These are phyloP conservation scores for Drosophila watanabei DNA, from an alignment of 1,140 invertebrate species.

Conservation along the genomic window DNA sequence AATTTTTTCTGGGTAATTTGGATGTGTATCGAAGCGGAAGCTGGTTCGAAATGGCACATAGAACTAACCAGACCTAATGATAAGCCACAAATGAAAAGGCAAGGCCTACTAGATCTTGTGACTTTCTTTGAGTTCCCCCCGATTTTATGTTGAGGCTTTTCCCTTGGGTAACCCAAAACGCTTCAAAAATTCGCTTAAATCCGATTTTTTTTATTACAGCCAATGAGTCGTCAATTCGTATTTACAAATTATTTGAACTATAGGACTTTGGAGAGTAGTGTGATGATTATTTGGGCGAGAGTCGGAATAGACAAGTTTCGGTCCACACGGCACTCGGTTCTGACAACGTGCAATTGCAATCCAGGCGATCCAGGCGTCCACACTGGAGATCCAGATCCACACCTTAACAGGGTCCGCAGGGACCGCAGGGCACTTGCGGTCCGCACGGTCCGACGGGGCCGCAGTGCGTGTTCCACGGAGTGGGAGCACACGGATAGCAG, in stretches of 20 bases:
- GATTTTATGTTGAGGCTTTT: not conserved
- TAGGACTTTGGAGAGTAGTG: constrained; percentile 21
- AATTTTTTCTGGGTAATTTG: constrained; percentile 56
- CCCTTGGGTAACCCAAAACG: too few species aligned
- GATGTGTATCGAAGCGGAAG: constrained; percentile 62
- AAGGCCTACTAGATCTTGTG: constrained; percentile 5
- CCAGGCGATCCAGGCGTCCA: constrained; percentile 3
- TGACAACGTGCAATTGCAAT: constrained; percentile 25
- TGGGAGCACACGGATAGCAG: constrained; percentile 76
- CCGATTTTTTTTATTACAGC: constrained; percentile 33
- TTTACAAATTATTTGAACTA: constrained; percentile 22
- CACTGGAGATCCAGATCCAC: not conserved
- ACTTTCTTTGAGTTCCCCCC: too few species aligned
- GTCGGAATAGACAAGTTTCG: constrained; percentile 10
- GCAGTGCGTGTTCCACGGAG: constrained; percentile 79
- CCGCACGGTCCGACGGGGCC: constrained; percentile 74
- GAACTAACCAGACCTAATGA: too few species aligned
- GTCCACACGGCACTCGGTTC: constrained; percentile 22
- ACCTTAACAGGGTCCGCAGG: constrained; percentile 66
- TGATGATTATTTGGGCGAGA: constrained; percentile 1
- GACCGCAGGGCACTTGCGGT: constrained; percentile 74
- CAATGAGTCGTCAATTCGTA: constrained; percentile 37
- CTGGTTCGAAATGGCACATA: constrained; percentile 25
- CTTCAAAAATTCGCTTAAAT: constrained; percentile 14
- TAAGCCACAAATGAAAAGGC: not conserved